Evolutionary conservation across 2,888 invertebrate species (phyloP), one percentile per base, ranked within the genome.

Genomic region (Parnassius orleans): DNA sequence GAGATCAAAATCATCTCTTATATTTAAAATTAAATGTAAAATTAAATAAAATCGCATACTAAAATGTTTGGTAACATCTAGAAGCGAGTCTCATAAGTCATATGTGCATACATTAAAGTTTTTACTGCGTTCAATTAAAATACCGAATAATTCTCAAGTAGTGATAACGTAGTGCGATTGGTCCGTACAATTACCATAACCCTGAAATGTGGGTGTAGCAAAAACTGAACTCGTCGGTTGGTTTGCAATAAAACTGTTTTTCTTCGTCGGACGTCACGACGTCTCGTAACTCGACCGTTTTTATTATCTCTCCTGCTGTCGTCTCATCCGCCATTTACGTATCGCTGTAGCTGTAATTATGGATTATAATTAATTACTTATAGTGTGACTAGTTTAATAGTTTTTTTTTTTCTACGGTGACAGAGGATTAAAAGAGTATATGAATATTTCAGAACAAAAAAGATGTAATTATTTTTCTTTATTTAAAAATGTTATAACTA

Each of bases 151-250:
- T 3, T 12, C 5, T 10, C 46, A 24, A 12, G 15, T 46, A 41
- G 10, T 24, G 43, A 19, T 11, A 41, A 54, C 15, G 48, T 42
- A n/a, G 43, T 48, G 19, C 58, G 14, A 63, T 63, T 63, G 63
- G 63, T 58, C 58, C 44, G 14, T 51, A 10, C 48, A 14, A 48
- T 14, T 48, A 43, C 42, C n/a, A 14, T 63, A 59, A 63, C 63
- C 63, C 58, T 63, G 63, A 63, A 50, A 58, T 54, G 58, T 58
- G 55, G 63, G 63, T 58, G 63, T 63, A 50, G n/a, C 54, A 44
- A 52, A 52, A 52, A 56, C 44, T 10, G 9, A 3, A 14, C n/a
- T 19, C 9, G 53, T 44, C 44, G 12, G n/a, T 19, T 50, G 15
- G 52, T 53, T 56, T 33, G 33, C 46, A 50, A 41, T 55, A 41